These are phyloP conservation scores for Bemisia tabaci DNA, from an alignment of 1,140 invertebrate genomes.

Conservation along the genomic window DNA sequence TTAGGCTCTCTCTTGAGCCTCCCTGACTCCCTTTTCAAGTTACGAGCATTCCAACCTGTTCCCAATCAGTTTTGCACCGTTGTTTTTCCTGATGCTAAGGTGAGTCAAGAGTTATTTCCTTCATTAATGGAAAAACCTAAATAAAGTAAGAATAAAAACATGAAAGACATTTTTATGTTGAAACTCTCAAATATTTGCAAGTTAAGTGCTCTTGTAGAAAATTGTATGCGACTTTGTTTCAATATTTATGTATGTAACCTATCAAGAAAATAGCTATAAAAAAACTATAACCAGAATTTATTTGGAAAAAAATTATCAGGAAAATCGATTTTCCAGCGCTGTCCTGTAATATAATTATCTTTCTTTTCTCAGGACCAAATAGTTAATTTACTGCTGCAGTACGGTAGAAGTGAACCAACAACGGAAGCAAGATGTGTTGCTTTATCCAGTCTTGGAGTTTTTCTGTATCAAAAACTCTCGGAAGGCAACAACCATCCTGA, in stretches of 20 bases:
- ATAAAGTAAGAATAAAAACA: too few relatives aligned
- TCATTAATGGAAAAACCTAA: conserved; percentile 2
- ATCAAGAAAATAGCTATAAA: too few relatives aligned
- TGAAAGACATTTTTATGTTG: too few relatives aligned
- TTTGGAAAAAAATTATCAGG: too few relatives aligned
- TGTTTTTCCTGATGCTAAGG: conserved; percentile 63
- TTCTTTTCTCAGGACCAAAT: conserved; percentile 61
- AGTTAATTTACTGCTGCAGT: conserved; percentile 68
- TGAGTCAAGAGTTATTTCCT: conserved; percentile 27
- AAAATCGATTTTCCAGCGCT: too few relatives aligned
- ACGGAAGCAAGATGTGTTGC: conserved; percentile 80
- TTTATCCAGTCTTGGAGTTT: conserved; percentile 74
- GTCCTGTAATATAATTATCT: too few relatives aligned
- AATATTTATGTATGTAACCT: background rate
- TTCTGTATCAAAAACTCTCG: conserved; percentile 59
- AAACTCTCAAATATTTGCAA: conserved; percentile 5
- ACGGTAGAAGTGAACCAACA: conserved; percentile 74
- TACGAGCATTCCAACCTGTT: conserved; percentile 69
- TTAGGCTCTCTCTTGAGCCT: conserved; percentile 74
- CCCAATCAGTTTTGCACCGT: conserved; percentile 50
- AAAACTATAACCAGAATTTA: too few relatives aligned
- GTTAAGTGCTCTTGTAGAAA: background rate
- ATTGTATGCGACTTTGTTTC: background rate
- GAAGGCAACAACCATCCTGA: conserved; percentile 49
- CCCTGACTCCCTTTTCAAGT: conserved; percentile 55